Base-by-base conservation (phyloP, 2,888 invertebrate species). In the Teleogryllus oceanicus region DNA sequence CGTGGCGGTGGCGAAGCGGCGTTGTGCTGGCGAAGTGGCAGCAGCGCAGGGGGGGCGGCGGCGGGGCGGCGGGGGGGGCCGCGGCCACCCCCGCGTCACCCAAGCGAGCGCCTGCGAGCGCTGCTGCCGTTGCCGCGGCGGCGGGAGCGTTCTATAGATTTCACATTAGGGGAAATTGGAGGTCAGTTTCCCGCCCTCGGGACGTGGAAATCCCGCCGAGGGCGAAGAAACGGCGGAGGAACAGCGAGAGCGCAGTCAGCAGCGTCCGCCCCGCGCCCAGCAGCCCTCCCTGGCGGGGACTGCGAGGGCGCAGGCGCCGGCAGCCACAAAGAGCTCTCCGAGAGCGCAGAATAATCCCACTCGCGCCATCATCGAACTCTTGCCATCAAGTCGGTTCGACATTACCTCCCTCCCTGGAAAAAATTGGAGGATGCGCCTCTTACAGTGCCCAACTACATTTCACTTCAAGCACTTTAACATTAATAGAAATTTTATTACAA, bases 101-200 rank as follows among this genome's bases (percentile, higher is more conserved):
- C 37, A 5, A 37, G 37, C 37, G 37, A 37, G 37, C 62, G 62
- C 16, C 62, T 62, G 62, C n/a, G 62, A n/a, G 16, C 16, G 62
- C 62, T 18, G 62, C 62, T 18, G 62, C 62, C 13, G 62, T 62
- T 18, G n/a, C 62, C n/a, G 62, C 62, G 13, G 62, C n/a, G 16
- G n/a, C 13, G 62, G 62, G 62, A 62, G 11, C 62, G 62, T 62
- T 62, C 62, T 62, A 62, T 62, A 62, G 62, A 62, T 62, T 62
- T 62, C 62, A n/a, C 62, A 62, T 62, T 62, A 62, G 62, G 62
- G 62, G 62, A 62, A 62, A 62, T 62, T 62, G 62, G 62, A 62
- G 62, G 62, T 62, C 62, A 62, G 62, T 62, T 62, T 62, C 62
- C 62, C 62, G 62, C 62, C 62, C 62, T 18, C 16, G 62, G 16